A percentile compares a stretch with the other conserved stretches of the same genome.
These are phyloP conservation scores for Saimiri boliviensis DNA, from an alignment of 2,113 vertebrate genomes.

Conservation along the genomic window DNA sequence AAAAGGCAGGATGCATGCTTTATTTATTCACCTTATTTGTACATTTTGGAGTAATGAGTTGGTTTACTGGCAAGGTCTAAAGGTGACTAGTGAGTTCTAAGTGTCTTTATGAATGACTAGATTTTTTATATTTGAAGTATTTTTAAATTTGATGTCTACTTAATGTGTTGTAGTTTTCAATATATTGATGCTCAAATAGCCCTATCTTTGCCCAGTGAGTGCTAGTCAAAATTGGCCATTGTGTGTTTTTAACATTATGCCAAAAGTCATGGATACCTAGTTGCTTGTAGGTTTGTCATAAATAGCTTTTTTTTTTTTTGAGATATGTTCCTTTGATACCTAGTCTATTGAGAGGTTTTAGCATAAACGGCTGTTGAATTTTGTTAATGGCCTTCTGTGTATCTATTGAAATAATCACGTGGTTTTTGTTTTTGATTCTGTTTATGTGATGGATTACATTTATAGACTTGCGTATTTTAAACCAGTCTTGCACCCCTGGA, in stretches of 20 bases:
- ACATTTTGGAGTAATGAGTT: neutral
- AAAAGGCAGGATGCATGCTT: neutral
- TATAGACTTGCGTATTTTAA: neutral
- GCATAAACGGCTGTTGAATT: too few species aligned
- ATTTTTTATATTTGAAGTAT: neutral
- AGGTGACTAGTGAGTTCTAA: neutral
- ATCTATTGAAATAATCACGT: too few species aligned
- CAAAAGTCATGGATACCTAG: neutral
- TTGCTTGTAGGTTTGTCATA: too few species aligned
- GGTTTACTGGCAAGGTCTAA: neutral
- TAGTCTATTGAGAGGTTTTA: too few species aligned
- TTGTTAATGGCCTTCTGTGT: too few species aligned
- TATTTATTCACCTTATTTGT: neutral
- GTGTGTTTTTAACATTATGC: neutral
- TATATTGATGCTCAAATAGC: neutral
- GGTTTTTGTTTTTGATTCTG: neutral
- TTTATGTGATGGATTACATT: neutral
- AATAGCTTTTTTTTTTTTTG: too few species aligned
- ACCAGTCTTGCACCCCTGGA: fast-evolving
- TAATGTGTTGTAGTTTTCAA: neutral
- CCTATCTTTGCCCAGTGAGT: neutral
- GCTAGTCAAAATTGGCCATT: neutral
- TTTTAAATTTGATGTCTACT: neutral
- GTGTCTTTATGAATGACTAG: neutral
- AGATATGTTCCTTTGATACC: too few species aligned